A percentile compares a stretch with the other conserved stretches of the same genome.
phyloP scores from a whole-genome alignment of 2,797 vertebrate species.

The Percopsis omiscomaycus region DNA sequence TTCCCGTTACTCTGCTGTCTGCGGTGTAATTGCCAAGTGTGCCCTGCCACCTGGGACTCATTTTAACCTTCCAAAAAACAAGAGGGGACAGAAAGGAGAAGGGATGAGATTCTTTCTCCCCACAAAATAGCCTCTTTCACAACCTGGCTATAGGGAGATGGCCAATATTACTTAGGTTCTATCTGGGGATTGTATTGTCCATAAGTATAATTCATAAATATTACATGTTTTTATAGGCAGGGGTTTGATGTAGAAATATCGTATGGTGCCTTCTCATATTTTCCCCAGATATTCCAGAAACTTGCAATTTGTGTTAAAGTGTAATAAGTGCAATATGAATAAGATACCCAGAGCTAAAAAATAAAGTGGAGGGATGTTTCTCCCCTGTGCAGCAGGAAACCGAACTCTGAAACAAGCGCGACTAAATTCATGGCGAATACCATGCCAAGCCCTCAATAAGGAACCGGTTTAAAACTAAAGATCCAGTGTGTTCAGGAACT shows the following conservation, averaged over 20 bases:
- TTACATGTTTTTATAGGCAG: constrained; percentile 1
- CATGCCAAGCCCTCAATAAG: not conserved
- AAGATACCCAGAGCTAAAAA: too few relatives aligned
- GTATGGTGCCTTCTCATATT: too few relatives aligned
- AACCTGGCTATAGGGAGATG: constrained; percentile 41
- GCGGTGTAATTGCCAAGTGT: constrained; percentile 69
- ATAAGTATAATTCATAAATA: not conserved
- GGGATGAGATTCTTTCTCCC: constrained; percentile 43
- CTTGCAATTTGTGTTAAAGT: too few relatives aligned
- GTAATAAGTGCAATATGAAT: too few relatives aligned
- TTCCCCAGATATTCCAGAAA: too few relatives aligned
- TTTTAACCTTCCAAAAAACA: constrained; percentile 52
- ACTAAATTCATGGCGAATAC: not conserved
- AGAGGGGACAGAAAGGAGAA: constrained; percentile 21
- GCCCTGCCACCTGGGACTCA: constrained; percentile 75
- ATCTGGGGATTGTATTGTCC: constrained; percentile 9
- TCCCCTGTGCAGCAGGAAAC: not conserved
- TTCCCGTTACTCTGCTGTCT: constrained; percentile 64
- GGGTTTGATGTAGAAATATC: too few relatives aligned
- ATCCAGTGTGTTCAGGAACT: not conserved
- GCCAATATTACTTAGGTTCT: constrained; percentile 12
- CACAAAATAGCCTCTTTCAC: constrained; percentile 40
- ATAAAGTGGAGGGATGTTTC: too few relatives aligned
- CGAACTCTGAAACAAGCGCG: not conserved
- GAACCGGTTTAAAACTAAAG: not conserved